Percentiles rank a stretch among this genome's conserved stretches.
Conservation (phyloP, 2,888 invertebrate genomes). For the Eulithis prunata region DNA sequence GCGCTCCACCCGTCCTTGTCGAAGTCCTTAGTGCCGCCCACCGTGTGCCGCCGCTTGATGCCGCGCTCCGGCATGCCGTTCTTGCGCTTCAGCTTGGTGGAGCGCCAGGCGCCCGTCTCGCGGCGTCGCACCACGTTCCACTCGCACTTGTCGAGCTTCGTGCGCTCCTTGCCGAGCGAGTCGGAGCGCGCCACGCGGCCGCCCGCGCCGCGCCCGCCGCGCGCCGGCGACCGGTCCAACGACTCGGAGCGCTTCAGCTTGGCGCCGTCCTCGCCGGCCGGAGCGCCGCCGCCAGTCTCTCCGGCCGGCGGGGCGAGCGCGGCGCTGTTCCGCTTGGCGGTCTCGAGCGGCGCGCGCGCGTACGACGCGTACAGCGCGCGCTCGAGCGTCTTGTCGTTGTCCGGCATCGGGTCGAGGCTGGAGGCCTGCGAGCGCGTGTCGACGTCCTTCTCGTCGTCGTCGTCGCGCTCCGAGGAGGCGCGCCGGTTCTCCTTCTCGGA, state of each 20-base stretch:
- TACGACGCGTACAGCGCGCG: slow-evolving; percentile 48
- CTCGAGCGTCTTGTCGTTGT: slow-evolving; percentile 67
- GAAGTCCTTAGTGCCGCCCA: slow-evolving; percentile 96
- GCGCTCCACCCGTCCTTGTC: slow-evolving; percentile 86
- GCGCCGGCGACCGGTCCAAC: slow-evolving; percentile 81
- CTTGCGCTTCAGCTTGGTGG: slow-evolving; percentile 88
- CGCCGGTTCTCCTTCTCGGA: slow-evolving; percentile 73
- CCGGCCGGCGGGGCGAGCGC: slow-evolving; percentile 45
- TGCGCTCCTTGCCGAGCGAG: slow-evolving; percentile 62
- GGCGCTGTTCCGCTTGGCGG: slow-evolving; percentile 59
- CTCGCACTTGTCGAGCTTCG: slow-evolving; percentile 89
- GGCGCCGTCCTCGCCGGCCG: slow-evolving; percentile 53
- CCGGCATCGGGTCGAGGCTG: slow-evolving; percentile 62
- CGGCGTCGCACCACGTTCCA: slow-evolving; percentile 87
- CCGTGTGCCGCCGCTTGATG: slow-evolving; percentile 95
- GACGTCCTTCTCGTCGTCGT: slow-evolving; percentile 87
- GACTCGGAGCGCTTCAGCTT: slow-evolving; percentile 85
- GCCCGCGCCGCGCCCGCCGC: slow-evolving; percentile 67
- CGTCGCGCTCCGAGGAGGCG: slow-evolving; percentile 36
- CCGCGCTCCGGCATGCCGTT: slow-evolving; percentile 92
- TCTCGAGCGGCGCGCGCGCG: slow-evolving; percentile 47
- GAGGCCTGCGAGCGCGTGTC: slow-evolving; percentile 88
- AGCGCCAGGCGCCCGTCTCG: slow-evolving; percentile 82
- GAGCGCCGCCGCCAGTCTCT: slow-evolving; percentile 22
- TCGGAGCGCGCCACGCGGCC: slow-evolving; percentile 47